Base-by-base conservation (phyloP, 1,140 invertebrate genomes). In the Sminthurinus signatus region DNA sequence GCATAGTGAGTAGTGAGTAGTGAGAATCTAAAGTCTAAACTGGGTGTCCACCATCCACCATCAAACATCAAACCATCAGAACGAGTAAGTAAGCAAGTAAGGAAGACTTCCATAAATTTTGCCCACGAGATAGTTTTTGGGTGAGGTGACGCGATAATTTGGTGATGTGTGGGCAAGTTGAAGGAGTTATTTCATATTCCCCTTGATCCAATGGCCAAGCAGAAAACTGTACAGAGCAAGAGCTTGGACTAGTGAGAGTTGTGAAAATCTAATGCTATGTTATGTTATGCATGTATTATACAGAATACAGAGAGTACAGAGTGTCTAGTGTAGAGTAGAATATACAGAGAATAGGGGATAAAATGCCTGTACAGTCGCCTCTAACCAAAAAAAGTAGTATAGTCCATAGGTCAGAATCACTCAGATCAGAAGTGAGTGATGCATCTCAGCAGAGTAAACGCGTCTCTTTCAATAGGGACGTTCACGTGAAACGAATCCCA, bases 401-500 rank as follows among this genome's bases (percentile, higher is more conserved):
- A 60, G 65, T 70, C 29, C 57, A 67, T 55, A 62, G 68, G 44
- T 62, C 68, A 42, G 68, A 64, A 43, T 70, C 68, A 48, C 52
- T 70, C 44, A 62, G 65, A 39, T 83, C 81, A 43, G 78, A 82
- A 75, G 77, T 79, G 72, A 81, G 80, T 57, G 79, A 80, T 72
- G 73, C 76, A 70, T 80, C 80, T 51, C 75, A 76, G 58, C 81
- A 82, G 73, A 70, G 58, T 52, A 84, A 84, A 68, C 80, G 84
- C 72, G 88, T 91, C 73, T 90, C 88, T 73, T 91, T 91, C 81
- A 89, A 91, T 82, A 83, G 86, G 75, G 88, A 90, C 82, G 88
- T 91, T 71, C 87, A 89, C 78, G 86, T 91, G 72, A 90, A 91
- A 78, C 81, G 88, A 80, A 89, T 90, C 77, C 76, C 80, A 77